Conservation (phyloP, 2,888 invertebrate genomes). For the Hydriomena furcata region DNA sequence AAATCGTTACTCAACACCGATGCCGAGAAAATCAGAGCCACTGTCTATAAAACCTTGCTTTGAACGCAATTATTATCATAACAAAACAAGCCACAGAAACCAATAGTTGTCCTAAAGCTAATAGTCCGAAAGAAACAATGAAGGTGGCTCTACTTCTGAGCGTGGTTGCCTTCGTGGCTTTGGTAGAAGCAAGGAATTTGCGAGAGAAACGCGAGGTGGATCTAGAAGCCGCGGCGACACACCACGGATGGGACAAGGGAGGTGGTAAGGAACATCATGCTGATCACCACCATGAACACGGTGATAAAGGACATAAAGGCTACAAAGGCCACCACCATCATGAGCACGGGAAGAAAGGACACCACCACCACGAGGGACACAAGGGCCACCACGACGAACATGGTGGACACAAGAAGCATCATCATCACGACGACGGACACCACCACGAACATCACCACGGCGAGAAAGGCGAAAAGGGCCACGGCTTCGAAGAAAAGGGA, state of each 20-base stretch:
- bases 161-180: slow-evolving; percentile 65
- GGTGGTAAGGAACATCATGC: slow-evolving; percentile 86
- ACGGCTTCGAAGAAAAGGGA: slow-evolving; percentile 82
- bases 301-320: slow-evolving; percentile 87
- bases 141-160: slow-evolving; percentile 58
- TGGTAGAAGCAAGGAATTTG: slow-evolving; percentile 69
- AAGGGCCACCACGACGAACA: slow-evolving; percentile 84
- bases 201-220: slow-evolving; percentile 76
- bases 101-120: slow-evolving; percentile 27
- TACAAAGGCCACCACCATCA: slow-evolving; percentile 87
- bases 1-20: slow-evolving; percentile 66
- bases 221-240: slow-evolving; percentile 78
- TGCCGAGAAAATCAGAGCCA: slow-evolving; percentile 62
- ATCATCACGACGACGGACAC: slow-evolving; percentile 86
- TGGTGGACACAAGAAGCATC: slow-evolving; percentile 85
- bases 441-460: slow-evolving; percentile 85
- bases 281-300: slow-evolving; percentile 85
- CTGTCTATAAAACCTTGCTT: slow-evolving; percentile 75
- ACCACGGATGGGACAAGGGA: slow-evolving; percentile 71
- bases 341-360: slow-evolving; percentile 87
- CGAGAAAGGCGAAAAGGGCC: slow-evolving; percentile 86
- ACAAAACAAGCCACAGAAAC: slow-evolving; percentile 47
- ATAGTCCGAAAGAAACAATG: slow-evolving; percentile 49
- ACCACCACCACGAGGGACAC: slow-evolving; percentile 87
- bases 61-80: slow-evolving; percentile 54